Evolutionary conservation across 2,888 invertebrate species (phyloP), one percentile per base, ranked within the genome.

Genomic region (Phytoseiulus persimilis): DNA sequence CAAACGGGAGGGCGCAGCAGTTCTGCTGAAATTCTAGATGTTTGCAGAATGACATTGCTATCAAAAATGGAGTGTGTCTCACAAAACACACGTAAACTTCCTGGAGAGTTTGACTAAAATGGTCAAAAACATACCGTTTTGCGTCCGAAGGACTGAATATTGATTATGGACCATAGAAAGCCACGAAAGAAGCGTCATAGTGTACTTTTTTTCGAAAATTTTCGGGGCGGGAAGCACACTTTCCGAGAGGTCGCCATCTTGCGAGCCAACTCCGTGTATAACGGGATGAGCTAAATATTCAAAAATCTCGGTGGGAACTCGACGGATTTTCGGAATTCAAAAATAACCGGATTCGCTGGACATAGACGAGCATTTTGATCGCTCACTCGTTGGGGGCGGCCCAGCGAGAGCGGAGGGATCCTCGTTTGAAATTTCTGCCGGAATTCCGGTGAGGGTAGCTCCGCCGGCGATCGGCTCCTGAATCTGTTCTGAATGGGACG

Each of bases 201-300:
- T 28, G 33, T n/a, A 31, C 11, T 9, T n/a, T 32, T 39, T 39
- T 87, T 87, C 32, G 87, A 31, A 87, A 32, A 32, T 39, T 39
- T 45, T 33, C 87, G 33, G 45, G 87, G 87, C 87, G 31, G 87
- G 87, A 87, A 87, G 87, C 87, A 87, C 87, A 87, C 87, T 87
- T 31, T 32, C 32, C 39, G 11, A 0, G 87, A 6, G 87, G 87
- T 45, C 32, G 87, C 87, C 87, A 87, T 87, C 87, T 87, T 87
- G 87, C 45, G 39, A 45, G 33, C 5, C 32, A 33, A 45, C 33
- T 33, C 39, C 87, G 33, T 45, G 45, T 87, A 28, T n/a, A 87
- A 45, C 45, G 18, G 32, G 33, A 23, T n/a, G 33, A 87, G n/a
- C 39, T 87, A 39, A 39, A 33, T 31, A 33, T 87, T 6, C 39